Conservation (phyloP, 2,888 invertebrate species). For the Leptinotarsa tumamoca region DNA sequence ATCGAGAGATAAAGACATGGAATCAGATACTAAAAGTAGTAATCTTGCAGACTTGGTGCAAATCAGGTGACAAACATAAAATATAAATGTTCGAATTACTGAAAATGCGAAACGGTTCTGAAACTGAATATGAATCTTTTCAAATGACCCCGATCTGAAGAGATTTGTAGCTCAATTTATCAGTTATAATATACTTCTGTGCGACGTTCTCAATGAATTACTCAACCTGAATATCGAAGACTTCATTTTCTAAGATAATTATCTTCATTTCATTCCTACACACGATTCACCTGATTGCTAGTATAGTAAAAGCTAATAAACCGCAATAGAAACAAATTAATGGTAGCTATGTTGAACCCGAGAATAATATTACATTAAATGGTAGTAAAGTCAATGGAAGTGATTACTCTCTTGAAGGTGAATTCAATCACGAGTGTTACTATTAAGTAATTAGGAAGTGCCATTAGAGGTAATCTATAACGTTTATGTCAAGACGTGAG, state of each 20-base stretch:
- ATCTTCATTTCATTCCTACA: background rate
- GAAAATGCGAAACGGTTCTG: too few relatives aligned
- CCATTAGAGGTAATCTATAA: conserved; percentile 46
- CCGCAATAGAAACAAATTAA: conserved; percentile 41
- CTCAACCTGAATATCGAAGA: conserved; percentile 8
- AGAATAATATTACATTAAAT: conserved; percentile 40
- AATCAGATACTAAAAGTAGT: too few relatives aligned
- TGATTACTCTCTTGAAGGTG: conserved; percentile 40
- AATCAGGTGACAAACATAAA: too few relatives aligned
- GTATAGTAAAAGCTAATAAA: conserved; percentile 29
- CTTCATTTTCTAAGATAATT: conserved; percentile 1
- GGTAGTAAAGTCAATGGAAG: conserved; percentile 39
- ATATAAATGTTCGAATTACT: too few relatives aligned
- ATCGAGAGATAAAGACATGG: too few relatives aligned
- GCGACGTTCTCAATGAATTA: conserved; percentile 3
- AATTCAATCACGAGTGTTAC: conserved; percentile 45
- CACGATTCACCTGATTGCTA: background rate
- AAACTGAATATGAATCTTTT: too few relatives aligned
- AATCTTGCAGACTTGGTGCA: too few relatives aligned
- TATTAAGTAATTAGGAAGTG: conserved; percentile 47
- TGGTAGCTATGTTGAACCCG: conserved; percentile 33
- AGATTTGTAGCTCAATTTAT: too few relatives aligned
- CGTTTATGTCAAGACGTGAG: conserved; percentile 42
- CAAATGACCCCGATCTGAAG: too few relatives aligned
- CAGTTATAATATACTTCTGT: too few relatives aligned